These are phyloP conservation scores for Creontiades dilutus DNA, from an alignment of 2,888 invertebrate species.

Conservation along the genomic window DNA sequence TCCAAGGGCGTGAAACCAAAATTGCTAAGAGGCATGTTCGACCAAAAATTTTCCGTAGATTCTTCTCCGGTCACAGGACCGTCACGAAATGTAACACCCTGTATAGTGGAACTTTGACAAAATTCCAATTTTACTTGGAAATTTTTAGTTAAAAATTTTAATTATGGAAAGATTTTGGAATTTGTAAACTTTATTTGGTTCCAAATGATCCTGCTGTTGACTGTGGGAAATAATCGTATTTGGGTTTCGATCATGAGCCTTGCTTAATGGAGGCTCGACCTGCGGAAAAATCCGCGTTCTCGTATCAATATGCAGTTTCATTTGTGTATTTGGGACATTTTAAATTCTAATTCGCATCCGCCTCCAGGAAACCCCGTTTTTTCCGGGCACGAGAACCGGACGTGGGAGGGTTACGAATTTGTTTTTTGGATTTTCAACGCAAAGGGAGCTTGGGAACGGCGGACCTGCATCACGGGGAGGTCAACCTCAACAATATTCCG, in stretches of 20 bases:
- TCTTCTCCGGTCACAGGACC: too few species aligned
- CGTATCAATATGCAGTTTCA: background rate
- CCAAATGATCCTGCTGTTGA: background rate
- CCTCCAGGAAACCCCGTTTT: background rate
- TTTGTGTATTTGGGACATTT: conserved; percentile 33
- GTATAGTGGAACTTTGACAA: too few species aligned
- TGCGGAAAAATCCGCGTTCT: background rate
- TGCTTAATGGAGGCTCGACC: background rate
- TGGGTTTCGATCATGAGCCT: background rate
- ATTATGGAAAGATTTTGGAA: background rate
- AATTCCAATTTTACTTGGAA: background rate
- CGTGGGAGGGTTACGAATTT: background rate
- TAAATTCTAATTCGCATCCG: background rate
- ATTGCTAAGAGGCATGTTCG: too few species aligned
- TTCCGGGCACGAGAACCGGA: background rate
- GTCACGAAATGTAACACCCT: too few species aligned
- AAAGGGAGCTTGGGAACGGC: background rate
- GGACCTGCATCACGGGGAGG: background rate
- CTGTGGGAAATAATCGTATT: background rate
- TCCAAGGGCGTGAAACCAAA: too few species aligned
- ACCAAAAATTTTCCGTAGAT: too few species aligned
- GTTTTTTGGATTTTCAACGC: conserved; percentile 16
- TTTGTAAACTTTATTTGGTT: background rate
- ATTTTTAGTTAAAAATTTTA: background rate
- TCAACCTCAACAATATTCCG: conserved; percentile 42